Evolutionary conservation across 2,888 invertebrate genomes (phyloP), one percentile per base, ranked within the genome.

Genomic region (Linhomoeus sp.): DNA sequence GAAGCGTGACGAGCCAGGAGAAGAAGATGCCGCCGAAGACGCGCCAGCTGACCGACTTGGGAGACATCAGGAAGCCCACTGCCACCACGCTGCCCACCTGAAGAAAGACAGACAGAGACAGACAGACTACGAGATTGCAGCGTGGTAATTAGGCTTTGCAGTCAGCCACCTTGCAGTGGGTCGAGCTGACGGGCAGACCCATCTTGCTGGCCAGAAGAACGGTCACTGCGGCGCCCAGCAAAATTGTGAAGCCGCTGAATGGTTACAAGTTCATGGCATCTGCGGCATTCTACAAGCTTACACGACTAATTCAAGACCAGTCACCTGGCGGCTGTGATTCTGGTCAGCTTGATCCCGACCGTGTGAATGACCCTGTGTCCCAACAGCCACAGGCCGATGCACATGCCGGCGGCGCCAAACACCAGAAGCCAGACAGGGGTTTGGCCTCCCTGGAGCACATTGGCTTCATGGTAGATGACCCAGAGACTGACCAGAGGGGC

Each of bases 1-100:
- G 97, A 50, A 97, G 80, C 0, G 97, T 97, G 52, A 94, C 81
- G 58, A 90, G 75, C 97, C 97, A 97, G 47, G 94, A 92, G 58
- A 85, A 81, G 53, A 88, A 81, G 60, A 97, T 97, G 67, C 92
- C 92, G 61, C 88, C 53, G 61, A 72, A 72, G 15, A 70, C 59
- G 46, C 60, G 62, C 71, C 72, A 69, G 54, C 69, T 65, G 37
- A 69, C 67, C 2, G 74, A 45, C 76, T 73, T 24, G 35, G 14
- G 7, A 7, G 19, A 7, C 15, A 19, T 77, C 56, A 77, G 77
- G 71, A 83, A 81, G 15, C 90, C 92, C 50, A 92, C 90, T 65
- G 83, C 84, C 41, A 97, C 92, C 36, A 97, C 88, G n/a, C 88
- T 88, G 49, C 94, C 94, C 36, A 59, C 57, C 55, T 56, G 49